phyloP scores from a whole-genome alignment of 2,113 vertebrate species.

The Limnothrissa miodon region DNA sequence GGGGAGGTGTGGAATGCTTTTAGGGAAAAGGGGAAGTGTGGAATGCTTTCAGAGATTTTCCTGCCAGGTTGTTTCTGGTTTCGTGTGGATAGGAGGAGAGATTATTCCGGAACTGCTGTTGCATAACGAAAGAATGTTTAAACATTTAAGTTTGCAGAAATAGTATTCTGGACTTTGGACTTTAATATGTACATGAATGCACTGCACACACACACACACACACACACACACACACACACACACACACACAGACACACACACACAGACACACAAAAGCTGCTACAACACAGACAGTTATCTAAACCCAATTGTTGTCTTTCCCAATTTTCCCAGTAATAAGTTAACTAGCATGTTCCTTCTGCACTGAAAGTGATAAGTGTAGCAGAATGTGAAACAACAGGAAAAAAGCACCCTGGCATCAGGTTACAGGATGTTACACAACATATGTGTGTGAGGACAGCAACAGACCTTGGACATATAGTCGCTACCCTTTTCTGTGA shows the following conservation, averaged over 20 bases:
- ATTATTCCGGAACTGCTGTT: neutral
- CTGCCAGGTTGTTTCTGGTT: neutral
- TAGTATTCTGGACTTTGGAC: too few relatives aligned
- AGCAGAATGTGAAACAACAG: neutral
- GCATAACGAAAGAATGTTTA: too few relatives aligned
- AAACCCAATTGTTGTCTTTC: too few relatives aligned
- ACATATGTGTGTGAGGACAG: neutral
- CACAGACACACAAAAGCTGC: neutral
- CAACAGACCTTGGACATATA: neutral
- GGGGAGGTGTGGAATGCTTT: neutral
- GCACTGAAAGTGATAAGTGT: neutral
- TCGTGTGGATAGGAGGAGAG: neutral
- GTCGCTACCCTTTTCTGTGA: neutral
- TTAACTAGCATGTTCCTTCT: neutral
- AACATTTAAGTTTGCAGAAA: too few relatives aligned
- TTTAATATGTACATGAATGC: too few relatives aligned
- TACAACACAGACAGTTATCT: too few relatives aligned
- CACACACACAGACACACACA: neutral
- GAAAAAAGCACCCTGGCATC: neutral
- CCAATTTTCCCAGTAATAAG: neutral
- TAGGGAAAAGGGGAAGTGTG: neutral
- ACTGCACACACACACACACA: too few relatives aligned
- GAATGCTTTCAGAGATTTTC: neutral
- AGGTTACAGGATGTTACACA: slow-evolving; percentile 8
- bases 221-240: too few relatives aligned